Evolutionary conservation across 37 sponge, comb jelly and placozoan genomes (phyloP).

Genomic region (Bolinopsis microptera): DNA sequence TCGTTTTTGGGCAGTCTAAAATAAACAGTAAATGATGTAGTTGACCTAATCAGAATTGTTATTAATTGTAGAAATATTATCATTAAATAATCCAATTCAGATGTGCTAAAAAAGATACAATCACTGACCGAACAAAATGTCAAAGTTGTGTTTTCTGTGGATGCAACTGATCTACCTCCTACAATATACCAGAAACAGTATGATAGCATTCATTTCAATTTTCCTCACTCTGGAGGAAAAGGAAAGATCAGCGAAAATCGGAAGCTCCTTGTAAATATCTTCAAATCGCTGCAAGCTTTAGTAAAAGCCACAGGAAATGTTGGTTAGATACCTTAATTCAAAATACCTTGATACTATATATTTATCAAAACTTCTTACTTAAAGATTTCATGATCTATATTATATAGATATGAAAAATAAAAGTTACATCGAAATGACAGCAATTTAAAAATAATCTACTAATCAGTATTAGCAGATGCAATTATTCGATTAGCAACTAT

Average conservation of each 20-base stretch:
- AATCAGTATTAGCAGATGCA: no score
- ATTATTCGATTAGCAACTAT: no score
- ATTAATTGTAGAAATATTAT: no score
- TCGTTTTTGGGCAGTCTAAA: no score
- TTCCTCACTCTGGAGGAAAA: conserved; percentile 58
- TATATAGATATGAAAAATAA: neutral
- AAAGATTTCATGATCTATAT: neutral
- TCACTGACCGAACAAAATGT: neutral
- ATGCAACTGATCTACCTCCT: neutral
- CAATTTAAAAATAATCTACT: no score
- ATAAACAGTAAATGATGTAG: no score
- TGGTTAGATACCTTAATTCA: neutral
- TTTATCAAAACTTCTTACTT: neutral
- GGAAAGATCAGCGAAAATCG: neutral
- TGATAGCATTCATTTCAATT: conserved; percentile 13
- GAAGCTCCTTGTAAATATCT: neutral
- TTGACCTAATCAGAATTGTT: no score
- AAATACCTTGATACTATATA: neutral
- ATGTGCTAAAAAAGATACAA: neutral
- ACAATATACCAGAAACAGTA: neutral
- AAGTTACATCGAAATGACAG: neutral
- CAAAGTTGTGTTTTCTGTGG: neutral
- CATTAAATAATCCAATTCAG: neutral
- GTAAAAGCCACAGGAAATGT: neutral
- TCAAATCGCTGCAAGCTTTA: neutral